Evolutionary conservation across 2,797 vertebrate genomes (phyloP).

Genomic region (Peromyscus nudipes): DNA sequence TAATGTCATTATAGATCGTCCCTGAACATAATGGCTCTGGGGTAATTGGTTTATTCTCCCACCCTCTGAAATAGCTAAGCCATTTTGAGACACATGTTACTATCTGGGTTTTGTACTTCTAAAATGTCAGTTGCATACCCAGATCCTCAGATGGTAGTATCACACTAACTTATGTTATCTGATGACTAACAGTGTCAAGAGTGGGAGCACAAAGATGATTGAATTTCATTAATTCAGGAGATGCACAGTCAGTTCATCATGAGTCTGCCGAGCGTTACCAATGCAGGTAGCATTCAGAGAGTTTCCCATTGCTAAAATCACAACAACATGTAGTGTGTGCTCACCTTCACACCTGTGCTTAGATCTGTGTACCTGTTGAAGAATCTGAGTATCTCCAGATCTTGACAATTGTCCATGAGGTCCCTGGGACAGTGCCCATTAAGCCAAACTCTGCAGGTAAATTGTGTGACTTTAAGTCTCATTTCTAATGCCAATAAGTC

Average conservation of each 20-base stretch:
- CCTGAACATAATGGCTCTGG: neutral
- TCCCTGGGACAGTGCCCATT: neutral
- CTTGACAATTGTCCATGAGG: neutral
- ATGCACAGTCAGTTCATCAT: neutral
- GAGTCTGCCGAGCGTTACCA: neutral
- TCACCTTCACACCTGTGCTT: neutral
- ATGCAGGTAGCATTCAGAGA: neutral
- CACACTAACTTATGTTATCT: neutral
- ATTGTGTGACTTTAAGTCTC: slow-evolving; percentile 9
- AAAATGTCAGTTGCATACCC: neutral
- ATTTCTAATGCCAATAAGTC: neutral
- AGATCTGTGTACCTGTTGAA: neutral
- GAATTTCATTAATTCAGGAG: neutral
- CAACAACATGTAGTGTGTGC: neutral
- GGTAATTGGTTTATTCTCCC: slow-evolving; percentile 13
- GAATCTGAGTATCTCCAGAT: neutral
- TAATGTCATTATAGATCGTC: neutral
- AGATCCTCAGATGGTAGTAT: neutral
- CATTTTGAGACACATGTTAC: neutral
- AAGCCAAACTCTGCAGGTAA: neutral
- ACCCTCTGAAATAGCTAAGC: neutral
- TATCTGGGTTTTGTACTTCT: neutral
- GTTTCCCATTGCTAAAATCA: neutral
- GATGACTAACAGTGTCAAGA: neutral
- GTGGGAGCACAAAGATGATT: neutral